Evolutionary conservation across 2,888 invertebrate genomes (phyloP), one percentile per base, ranked within the genome.

Genomic region (Ichneumoninae sp.): DNA sequence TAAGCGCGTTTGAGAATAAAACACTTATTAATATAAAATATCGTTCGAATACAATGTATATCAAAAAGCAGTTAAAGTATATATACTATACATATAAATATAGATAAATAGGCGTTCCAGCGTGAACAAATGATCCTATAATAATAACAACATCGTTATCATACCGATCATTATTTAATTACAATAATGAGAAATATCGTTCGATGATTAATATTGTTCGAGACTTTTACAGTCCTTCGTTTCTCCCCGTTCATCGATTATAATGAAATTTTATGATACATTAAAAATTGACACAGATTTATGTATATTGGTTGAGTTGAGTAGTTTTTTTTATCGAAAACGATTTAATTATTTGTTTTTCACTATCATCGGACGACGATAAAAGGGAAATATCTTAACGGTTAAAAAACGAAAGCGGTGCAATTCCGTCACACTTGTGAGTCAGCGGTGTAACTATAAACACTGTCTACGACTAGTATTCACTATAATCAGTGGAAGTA

Each of bases 271-370:
- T 88, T 90, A 88, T 88, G 86, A 89, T 92, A 92, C 91, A 92
- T 92, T 91, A 90, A 92, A 92, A 92, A 92, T 92, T 92, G 92
- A 92, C 92, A 92, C 90, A 92, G 90, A 92, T 91, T 91, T 82
- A 84, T 84, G 65, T 78, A 84, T 84, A 84, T 79, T 84, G 33
- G 74, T 81, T 81, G 65, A 84, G 54, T 84, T 52, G 76, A 83
- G 65, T 80, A 76, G 72, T 74, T n/a, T 69, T 36, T 77, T 71
- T 10, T 71, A 57, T 57, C 57, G 57, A 57, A 19, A 54, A 52
- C 10, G 62, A 26, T 30, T 40, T 33, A 19, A 68, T 19, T 62
- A 1, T 79, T 36, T 40, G 57, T 54, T 50, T 52, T 70, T 77
- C 44, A 65, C 74, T 77, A 74, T 84, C 72, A 74, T 52, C 69